These are phyloP conservation scores for Diadophis punctatus DNA, from an alignment of 2,113 vertebrate species.

Conservation along the genomic window DNA sequence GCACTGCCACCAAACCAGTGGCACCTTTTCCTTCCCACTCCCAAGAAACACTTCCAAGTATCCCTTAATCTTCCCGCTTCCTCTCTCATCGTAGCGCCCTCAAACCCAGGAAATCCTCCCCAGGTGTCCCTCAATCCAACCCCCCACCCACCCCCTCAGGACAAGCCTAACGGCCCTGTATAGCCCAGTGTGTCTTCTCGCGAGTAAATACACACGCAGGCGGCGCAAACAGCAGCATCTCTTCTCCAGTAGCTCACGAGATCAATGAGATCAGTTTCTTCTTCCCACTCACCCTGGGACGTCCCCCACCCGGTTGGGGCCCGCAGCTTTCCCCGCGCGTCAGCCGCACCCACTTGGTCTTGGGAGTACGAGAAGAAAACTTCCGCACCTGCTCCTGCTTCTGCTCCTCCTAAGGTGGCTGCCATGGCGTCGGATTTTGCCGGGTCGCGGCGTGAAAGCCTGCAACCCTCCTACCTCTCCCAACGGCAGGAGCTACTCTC, in stretches of 20 bases:
- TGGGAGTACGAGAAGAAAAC: not conserved
- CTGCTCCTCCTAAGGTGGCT: conserved; percentile 63
- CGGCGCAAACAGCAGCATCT: not conserved
- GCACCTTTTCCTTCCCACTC: too few species aligned
- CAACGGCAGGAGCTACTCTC: not conserved
- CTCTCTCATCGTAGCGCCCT: too few species aligned
- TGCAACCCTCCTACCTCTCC: not conserved
- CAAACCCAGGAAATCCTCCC: not conserved
- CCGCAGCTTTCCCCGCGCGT: too few species aligned
- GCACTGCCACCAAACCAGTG: not conserved
- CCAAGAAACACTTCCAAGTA: too few species aligned
- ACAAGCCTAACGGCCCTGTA: not conserved
- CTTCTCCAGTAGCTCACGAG: not conserved
- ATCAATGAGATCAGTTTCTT: not conserved
- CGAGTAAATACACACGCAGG: not conserved
- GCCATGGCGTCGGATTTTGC: conserved; percentile 58
- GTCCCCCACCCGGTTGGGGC: too few species aligned
- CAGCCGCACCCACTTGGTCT: not conserved
- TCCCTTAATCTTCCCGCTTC: not conserved
- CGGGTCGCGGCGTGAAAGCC: not conserved
- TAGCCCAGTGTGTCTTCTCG: not conserved
- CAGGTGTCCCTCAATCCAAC: not conserved
- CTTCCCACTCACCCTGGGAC: too few species aligned
- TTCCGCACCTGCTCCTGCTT: conserved; percentile 1
- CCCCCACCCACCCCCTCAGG: too few species aligned